Evolutionary conservation across 2,113 vertebrate species (phyloP).

Genomic region (Motacilla alba): DNA sequence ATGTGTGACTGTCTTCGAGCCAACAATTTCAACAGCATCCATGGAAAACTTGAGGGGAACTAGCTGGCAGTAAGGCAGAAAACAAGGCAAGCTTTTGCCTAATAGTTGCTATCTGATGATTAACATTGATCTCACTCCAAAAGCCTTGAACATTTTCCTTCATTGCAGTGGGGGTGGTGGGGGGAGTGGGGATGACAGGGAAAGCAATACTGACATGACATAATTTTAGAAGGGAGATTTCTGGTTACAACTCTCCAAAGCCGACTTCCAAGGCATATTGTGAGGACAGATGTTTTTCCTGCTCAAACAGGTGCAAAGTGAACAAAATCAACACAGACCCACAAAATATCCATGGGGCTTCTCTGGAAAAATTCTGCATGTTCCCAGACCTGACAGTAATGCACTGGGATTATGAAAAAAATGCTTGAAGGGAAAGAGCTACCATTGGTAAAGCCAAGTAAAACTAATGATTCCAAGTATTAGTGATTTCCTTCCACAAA

Average conservation of each 20-base stretch:
- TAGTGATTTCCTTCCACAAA: background rate
- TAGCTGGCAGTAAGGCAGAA: background rate
- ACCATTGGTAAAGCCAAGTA: background rate
- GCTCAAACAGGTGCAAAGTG: rapidly evolving
- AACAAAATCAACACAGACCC: rapidly evolving
- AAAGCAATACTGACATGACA: background rate
- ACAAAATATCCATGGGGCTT: rapidly evolving
- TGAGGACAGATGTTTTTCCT: background rate
- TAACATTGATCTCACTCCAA: background rate
- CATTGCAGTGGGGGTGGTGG: background rate
- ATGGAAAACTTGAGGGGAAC: background rate
- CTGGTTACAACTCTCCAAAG: background rate
- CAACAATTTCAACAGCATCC: background rate
- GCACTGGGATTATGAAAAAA: background rate
- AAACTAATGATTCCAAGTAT: background rate
- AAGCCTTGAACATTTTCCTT: background rate
- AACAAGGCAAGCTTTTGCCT: background rate
- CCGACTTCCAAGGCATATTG: background rate
- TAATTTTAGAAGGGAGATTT: background rate
- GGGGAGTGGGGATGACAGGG: no score
- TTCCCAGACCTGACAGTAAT: background rate
- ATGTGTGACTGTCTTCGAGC: background rate
- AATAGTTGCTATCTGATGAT: background rate
- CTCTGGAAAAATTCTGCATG: background rate
- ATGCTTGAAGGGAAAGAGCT: background rate